A percentile compares a stretch with the other conserved stretches of the same genome.
Conservation (phyloP, 2,113 vertebrate genomes). For the Narcine bancroftii region DNA sequence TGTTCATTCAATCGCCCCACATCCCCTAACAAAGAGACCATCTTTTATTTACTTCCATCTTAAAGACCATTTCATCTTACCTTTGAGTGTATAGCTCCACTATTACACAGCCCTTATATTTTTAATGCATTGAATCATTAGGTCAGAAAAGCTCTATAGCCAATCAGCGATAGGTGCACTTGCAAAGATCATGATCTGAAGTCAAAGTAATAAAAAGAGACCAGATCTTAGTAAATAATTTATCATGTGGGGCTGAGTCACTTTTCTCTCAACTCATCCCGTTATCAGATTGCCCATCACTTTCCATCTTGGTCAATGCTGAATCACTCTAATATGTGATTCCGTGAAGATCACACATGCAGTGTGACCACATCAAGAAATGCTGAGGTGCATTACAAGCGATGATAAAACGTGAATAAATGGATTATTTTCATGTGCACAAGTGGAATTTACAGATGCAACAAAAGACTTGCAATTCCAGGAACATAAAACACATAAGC, state of each 20-base stretch:
- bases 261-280: neutral
- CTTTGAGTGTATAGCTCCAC: neutral
- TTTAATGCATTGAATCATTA: neutral
- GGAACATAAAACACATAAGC: no score
- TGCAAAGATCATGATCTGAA: neutral
- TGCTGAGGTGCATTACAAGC: no score
- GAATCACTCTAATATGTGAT: neutral
- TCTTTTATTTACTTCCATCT: slow-evolving; percentile 6
- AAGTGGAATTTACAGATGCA: no score
- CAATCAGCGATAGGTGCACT: neutral
- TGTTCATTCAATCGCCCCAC: slow-evolving; percentile 12
- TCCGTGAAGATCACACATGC: neutral
- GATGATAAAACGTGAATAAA: no score
- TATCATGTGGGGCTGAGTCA: neutral
- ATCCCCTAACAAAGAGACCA: neutral
- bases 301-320: neutral
- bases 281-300: neutral
- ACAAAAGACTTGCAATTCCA: no score
- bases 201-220: neutral
- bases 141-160: neutral
- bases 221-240: neutral
- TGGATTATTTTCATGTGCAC: no score
- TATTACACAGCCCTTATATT: neutral
- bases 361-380: no score
- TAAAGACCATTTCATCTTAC: no score